A percentile compares a stretch with the other conserved stretches of the same genome.
These are phyloP conservation scores for Vultur gryphus DNA, from an alignment of 2,797 vertebrate species.

Conservation along the genomic window DNA sequence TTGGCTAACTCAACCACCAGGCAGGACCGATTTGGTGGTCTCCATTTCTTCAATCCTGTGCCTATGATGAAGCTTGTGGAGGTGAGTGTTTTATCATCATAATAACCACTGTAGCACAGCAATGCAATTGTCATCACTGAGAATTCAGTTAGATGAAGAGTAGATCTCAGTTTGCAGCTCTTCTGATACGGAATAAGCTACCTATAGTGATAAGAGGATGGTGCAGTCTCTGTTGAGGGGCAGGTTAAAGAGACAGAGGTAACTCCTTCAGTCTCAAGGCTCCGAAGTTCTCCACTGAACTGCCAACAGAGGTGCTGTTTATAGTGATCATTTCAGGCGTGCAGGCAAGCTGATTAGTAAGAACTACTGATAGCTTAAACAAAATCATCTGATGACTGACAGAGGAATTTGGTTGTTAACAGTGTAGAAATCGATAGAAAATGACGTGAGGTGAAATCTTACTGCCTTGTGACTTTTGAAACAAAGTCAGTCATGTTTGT, in stretches of 20 bases:
- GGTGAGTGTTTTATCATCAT: conserved; percentile 64
- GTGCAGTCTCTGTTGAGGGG: not conserved
- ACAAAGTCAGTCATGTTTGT: not conserved
- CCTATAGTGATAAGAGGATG: not conserved
- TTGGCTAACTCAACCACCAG: conserved; percentile 89
- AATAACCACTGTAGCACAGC: not conserved
- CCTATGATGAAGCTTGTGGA: conserved; percentile 97
- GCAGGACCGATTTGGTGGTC: conserved; percentile 90
- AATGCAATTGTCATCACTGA: not conserved
- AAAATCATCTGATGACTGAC: not conserved
- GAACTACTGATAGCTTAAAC: not conserved
- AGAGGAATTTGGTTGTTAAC: not conserved
- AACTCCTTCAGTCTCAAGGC: not conserved
- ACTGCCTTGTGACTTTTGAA: not conserved
- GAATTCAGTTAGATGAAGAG: not conserved
- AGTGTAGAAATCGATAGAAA: not conserved
- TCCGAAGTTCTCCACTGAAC: not conserved
- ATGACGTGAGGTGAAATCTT: not conserved
- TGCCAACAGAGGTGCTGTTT: not conserved
- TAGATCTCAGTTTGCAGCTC: not conserved
- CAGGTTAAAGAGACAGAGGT: not conserved
- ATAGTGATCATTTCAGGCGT: not conserved
- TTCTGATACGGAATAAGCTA: not conserved
- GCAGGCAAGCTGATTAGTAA: not conserved
- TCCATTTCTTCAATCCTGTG: conserved; percentile 98